Evolutionary conservation across 2,888 invertebrate genomes (phyloP).

Genomic region (Lysandra bellargus): DNA sequence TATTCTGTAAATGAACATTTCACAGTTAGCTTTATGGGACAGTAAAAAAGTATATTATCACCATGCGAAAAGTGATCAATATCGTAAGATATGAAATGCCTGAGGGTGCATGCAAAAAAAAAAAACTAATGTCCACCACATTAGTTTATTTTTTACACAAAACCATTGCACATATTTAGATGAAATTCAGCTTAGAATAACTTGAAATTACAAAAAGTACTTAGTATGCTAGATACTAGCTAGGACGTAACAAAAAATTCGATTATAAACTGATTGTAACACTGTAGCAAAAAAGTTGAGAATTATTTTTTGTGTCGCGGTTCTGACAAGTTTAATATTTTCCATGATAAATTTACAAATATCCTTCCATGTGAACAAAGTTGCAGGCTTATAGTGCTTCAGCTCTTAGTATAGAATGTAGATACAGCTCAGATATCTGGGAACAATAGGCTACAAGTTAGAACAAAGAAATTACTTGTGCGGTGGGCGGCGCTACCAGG

Average conservation of each 20-base stretch:
- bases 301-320: no score
- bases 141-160: no score
- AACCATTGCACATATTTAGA: no score
- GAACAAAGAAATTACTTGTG: slow-evolving; percentile 70
- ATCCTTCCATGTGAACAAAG: neutral
- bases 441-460: slow-evolving; percentile 33
- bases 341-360: neutral
- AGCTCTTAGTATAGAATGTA: neutral
- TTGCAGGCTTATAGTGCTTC: neutral
- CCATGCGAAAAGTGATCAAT: no score
- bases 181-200: no score
- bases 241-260: no score
- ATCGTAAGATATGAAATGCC: no score
- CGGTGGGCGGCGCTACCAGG: slow-evolving; percentile 47
- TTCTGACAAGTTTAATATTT: neutral
- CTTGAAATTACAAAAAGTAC: no score
- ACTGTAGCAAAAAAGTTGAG: neutral
- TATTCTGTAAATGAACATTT: neutral
- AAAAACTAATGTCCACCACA: no score
- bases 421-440: neutral
- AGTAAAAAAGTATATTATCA: neutral
- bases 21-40: neutral
- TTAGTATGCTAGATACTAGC: no score
- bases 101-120: no score
- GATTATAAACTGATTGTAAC: no score